A percentile compares a stretch with the other conserved stretches of the same genome.
Conservation (phyloP, 2,113 vertebrate species). For the Gorsachius goisagi region DNA sequence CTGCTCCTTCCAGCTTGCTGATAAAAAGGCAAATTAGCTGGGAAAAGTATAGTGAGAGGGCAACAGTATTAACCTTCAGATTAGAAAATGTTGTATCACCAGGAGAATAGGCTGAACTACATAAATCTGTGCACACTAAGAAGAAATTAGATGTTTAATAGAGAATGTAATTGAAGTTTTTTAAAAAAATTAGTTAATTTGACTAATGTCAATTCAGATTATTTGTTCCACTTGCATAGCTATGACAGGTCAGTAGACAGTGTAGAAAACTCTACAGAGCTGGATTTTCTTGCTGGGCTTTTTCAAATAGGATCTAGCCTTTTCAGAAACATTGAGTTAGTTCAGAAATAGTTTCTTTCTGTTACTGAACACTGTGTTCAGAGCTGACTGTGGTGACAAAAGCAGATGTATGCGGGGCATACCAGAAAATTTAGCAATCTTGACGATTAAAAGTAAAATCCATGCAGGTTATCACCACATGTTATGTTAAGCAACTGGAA, state of each 20-base stretch:
- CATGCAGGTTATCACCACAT: neutral
- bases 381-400: neutral
- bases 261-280: neutral
- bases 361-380: neutral
- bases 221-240: conserved; percentile 7
- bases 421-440: neutral
- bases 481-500: neutral
- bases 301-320: neutral
- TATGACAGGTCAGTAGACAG: neutral
- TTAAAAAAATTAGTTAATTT: conserved; percentile 25
- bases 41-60: conserved; percentile 23
- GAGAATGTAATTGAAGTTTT: conserved; percentile 54
- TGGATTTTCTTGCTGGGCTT: neutral
- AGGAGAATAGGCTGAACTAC: conserved; percentile 19
- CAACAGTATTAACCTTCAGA: conserved; percentile 63
- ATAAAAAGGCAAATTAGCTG: conserved; percentile 61
- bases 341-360: neutral
- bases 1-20: conserved; percentile 23
- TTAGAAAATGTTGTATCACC: conserved; percentile 41
- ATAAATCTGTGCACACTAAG: conserved; percentile 49
- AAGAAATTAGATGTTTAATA: conserved; percentile 63
- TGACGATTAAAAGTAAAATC: neutral
- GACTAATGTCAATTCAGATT: neutral
- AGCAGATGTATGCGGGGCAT: neutral
- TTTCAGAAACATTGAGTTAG: neutral